Percentiles rank a stretch among this genome's conserved stretches.
These are phyloP conservation scores for Volucella zonaria DNA, from an alignment of 2,888 invertebrate species.

Conservation along the genomic window DNA sequence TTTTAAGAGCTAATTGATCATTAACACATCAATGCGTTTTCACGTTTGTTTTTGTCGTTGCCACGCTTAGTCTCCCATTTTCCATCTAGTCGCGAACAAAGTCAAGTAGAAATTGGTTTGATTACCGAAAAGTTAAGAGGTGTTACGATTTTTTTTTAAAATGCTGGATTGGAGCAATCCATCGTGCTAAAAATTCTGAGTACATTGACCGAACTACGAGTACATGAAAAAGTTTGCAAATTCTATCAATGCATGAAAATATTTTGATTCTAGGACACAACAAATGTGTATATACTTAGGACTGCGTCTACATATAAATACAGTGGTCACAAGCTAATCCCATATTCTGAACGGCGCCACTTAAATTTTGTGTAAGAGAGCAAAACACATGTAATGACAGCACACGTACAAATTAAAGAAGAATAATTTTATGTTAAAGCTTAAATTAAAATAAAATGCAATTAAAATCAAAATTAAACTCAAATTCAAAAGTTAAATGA, in stretches of 20 bases:
- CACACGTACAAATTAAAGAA: neutral
- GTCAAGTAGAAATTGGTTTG: constrained; percentile 43
- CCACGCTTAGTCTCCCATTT: neutral
- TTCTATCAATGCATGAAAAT: too few species aligned
- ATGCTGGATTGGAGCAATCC: too few species aligned
- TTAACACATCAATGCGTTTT: constrained; percentile 63
- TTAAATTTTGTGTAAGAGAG: constrained; percentile 16
- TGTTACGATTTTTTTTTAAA: too few species aligned
- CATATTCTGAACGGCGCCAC: neutral
- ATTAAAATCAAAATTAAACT: constrained; percentile 12
- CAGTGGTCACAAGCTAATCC: neutral
- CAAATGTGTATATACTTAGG: too few species aligned
- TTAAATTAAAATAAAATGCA: constrained; percentile 6
- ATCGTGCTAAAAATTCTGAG: too few species aligned
- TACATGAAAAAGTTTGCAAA: too few species aligned
- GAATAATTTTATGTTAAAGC: neutral
- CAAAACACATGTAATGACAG: constrained; percentile 5
- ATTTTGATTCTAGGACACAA: too few species aligned
- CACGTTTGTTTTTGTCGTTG: neutral
- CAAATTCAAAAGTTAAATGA: constrained; percentile 12
- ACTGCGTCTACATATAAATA: neutral
- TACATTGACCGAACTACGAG: too few species aligned
- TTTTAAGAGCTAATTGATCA: constrained; percentile 69
- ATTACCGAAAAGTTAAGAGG: too few species aligned
- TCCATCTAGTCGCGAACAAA: constrained; percentile 1